phyloP scores from a whole-genome alignment of 2,888 invertebrate species.

The Mythimna loreyi region DNA sequence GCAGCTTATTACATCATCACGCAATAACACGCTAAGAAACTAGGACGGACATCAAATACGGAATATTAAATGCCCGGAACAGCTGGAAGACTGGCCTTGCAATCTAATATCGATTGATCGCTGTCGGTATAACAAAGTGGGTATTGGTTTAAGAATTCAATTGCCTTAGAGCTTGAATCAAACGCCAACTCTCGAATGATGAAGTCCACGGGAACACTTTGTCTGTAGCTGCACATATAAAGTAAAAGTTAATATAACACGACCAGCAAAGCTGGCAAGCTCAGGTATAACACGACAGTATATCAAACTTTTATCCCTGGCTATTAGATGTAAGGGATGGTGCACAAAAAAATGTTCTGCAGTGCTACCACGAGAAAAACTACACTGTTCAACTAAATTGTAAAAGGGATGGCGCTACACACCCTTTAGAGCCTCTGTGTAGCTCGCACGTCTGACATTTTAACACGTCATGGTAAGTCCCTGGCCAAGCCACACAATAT shows the following conservation, averaged over 20 bases:
- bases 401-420: too few relatives aligned
- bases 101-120: conserved; percentile 95
- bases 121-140: conserved; percentile 93
- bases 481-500: too few relatives aligned
- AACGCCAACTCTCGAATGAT: conserved; percentile 97
- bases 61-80: conserved; percentile 90
- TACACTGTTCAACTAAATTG: too few relatives aligned
- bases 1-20: conserved; percentile 84
- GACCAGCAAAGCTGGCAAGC: conserved; percentile 79
- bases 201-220: conserved; percentile 96
- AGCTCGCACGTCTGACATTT: too few relatives aligned
- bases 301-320: neutral
- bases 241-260: conserved; percentile 82
- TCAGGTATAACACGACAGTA: neutral
- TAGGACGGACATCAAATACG: conserved; percentile 82
- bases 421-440: too few relatives aligned
- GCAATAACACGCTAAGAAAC: conserved; percentile 82
- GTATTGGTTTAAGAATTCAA: conserved; percentile 96
- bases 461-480: too few relatives aligned
- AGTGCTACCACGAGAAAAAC: too few relatives aligned
- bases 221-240: conserved; percentile 97
- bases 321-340: conserved; percentile 22
- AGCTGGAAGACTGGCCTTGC: conserved; percentile 94
- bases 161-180: conserved; percentile 95
- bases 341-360: conserved; percentile 6